Base-by-base conservation (phyloP, 2,888 invertebrate species). In the Heteropelma amictum region DNA sequence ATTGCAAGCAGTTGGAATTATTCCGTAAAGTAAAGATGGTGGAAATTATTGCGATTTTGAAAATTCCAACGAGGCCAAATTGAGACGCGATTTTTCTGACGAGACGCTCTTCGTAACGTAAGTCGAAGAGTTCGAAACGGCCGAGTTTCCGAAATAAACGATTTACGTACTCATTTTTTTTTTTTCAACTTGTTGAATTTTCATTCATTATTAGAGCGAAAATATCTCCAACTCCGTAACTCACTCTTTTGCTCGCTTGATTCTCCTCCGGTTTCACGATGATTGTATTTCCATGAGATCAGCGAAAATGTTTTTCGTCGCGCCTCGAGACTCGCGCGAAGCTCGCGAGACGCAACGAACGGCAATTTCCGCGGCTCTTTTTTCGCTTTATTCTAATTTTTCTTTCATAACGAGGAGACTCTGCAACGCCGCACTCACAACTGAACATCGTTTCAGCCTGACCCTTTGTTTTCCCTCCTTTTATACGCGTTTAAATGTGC, bases 401-500 rank as follows among this genome's bases (percentile, higher is more conserved):
- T 47, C 49, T 78, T 69, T 75, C 81, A 58, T n/a, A n/a, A n/a
- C n/a, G n/a, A n/a, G n/a, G n/a, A 77, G 65, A 73, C 78, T 64
- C 63, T 63, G 30, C 80, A 76, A 77, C 76, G 81, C 67, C 63
- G 61, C 73, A 63, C 72, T 76, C 77, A 78, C 78, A 80, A 84
- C 83, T 84, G 82, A 81, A 53, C 73, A 72, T 76, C 73, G 81
- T 80, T 85, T 83, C 83, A 85, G 83, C 86, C 85, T 84, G 42
- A 83, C 83, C 84, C 81, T 82, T 76, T 83, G 81, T 82, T 79
- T 82, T 85, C 83, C 83, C 85, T 77, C 84, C 82, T 79, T 74
- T 35, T 53, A 19, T 21, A 21, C 77, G 40, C 42, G 49, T 63
- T 26, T 56, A 40, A 17, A 53, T 47, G 54, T 76, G 72, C 69